A percentile compares a stretch with the other conserved stretches of the same genome.
Evolutionary conservation across 1,140 invertebrate species (phyloP).

Genomic region (Dendrolimus punctatus): DNA sequence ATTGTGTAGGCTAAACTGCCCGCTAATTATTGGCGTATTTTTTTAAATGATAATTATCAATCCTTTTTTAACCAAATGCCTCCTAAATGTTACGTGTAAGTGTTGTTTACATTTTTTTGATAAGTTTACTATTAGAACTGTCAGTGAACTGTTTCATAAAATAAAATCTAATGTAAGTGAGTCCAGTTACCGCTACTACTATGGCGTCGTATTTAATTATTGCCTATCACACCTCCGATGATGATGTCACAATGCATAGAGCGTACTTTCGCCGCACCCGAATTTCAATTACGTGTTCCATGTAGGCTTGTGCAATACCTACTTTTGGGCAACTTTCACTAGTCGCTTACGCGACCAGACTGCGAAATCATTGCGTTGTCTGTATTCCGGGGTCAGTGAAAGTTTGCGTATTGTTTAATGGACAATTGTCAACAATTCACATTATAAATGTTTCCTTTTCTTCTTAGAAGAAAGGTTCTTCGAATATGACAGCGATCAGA

Average conservation of each 20-base stretch:
- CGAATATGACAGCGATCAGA: no score
- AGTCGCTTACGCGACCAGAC: slow-evolving; percentile 53
- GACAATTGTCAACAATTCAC: slow-evolving; percentile 4
- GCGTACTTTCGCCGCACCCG: slow-evolving; percentile 58
- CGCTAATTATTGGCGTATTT: no score
- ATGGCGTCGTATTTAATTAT: slow-evolving; percentile 8
- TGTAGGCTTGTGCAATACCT: slow-evolving; percentile 61
- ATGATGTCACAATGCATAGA: slow-evolving; percentile 23
- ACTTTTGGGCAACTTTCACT: slow-evolving; percentile 69
- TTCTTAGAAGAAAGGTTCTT: no score
- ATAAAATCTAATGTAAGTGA: no score
- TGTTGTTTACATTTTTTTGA: neutral
- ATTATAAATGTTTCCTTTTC: slow-evolving; percentile 11
- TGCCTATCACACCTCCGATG: slow-evolving; percentile 12
- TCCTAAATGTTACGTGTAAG: neutral
- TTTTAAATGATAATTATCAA: neutral
- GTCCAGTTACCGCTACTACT: neutral
- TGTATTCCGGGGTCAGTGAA: slow-evolving; percentile 55
- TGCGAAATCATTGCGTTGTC: slow-evolving; percentile 61
- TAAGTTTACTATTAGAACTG: no score
- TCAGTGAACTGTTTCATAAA: no score
- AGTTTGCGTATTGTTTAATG: slow-evolving; percentile 53
- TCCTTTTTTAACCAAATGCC: neutral
- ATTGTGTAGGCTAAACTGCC: no score
- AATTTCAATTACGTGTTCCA: slow-evolving; percentile 61